Conservation (phyloP, 2,888 invertebrate species). For the Oasisia sp. region DNA sequence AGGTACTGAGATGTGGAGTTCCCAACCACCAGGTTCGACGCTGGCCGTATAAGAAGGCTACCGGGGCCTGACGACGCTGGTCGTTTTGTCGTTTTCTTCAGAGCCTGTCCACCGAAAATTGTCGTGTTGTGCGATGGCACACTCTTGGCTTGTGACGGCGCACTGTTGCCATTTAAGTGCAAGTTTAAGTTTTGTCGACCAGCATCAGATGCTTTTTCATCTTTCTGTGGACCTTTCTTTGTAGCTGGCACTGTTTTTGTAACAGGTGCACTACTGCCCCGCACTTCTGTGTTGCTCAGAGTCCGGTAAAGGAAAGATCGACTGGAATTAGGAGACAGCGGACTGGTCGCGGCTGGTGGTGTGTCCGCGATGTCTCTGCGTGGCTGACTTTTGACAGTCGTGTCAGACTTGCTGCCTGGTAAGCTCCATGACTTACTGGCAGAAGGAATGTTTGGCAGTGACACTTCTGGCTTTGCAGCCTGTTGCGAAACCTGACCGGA, state of each 20-base stretch:
- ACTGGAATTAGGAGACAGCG: not conserved
- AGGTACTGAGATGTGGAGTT: conserved; percentile 35
- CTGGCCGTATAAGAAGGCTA: conserved; percentile 41
- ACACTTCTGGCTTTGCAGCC: not conserved
- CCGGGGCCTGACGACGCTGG: conserved; percentile 35
- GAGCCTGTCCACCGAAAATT: not conserved
- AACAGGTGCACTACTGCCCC: not conserved
- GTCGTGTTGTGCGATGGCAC: not conserved
- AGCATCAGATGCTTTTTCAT: not conserved
- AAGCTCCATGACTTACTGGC: not conserved
- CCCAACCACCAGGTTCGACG: conserved; percentile 40
- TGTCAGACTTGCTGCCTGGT: not conserved
- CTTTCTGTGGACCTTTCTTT: not conserved
- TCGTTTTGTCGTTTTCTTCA: not conserved
- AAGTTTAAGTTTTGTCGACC: conserved; percentile 17
- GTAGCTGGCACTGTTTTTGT: not conserved
- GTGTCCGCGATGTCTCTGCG: not conserved
- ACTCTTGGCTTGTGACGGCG: not conserved
- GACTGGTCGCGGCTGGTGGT: not conserved
- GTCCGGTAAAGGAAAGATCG: conserved; percentile 2
- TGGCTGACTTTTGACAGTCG: not conserved
- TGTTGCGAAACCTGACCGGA: not conserved
- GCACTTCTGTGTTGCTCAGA: conserved; percentile 1
- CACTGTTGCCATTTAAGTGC: not conserved
- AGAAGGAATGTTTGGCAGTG: not conserved